Base-by-base conservation (phyloP, 1,140 invertebrate species). In the Bombus terrestris region DNA sequence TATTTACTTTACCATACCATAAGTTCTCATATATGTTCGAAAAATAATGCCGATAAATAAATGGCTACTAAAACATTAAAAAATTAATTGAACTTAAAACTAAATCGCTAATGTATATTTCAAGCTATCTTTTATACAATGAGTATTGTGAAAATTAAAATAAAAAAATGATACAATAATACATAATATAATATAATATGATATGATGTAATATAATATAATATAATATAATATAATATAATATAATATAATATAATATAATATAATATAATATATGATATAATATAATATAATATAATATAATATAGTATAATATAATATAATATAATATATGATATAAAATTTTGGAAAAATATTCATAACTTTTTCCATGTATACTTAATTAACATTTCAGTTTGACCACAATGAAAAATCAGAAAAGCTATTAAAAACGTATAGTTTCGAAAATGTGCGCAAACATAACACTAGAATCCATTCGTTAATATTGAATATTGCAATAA, bases 101-200 rank as follows among this genome's bases (percentile, higher is more conserved):
- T 75, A 53, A 53, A 75, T 75, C 22, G 32, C 12, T 75, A 53
- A 53, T 25, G 4, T 75, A 75, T 75, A 75, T 35, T 53, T 47
- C 43, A 53, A 75, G 5, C 28, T 71, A 41, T n/a, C 39, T n/a
- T 75, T 35, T 75, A 57, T 75, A 75, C 32, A 75, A 75, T 57
- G 32, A 75, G 43, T 75, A 75, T 75, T 53, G 32, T 15, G 35
- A 37, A 75, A 75, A 53, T 53, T 71, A 71, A 28, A 41, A 41
- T 71, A 71, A 71, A 71, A 71, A 35, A 75, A 37, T 75, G 3
- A 25, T 74, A 74, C 32, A 75, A 75, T 22, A 75, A 75, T 37
- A 53, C 22, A 25, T 74, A 43, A 12, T 18, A 53, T 53, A 4
- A 35, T 53, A 53, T 47, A 47, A 47, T 12, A 5, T 35, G 0